These are phyloP conservation scores for Cataglyphis albicans DNA, from an alignment of 2,888 invertebrate species.

Conservation along the genomic window DNA sequence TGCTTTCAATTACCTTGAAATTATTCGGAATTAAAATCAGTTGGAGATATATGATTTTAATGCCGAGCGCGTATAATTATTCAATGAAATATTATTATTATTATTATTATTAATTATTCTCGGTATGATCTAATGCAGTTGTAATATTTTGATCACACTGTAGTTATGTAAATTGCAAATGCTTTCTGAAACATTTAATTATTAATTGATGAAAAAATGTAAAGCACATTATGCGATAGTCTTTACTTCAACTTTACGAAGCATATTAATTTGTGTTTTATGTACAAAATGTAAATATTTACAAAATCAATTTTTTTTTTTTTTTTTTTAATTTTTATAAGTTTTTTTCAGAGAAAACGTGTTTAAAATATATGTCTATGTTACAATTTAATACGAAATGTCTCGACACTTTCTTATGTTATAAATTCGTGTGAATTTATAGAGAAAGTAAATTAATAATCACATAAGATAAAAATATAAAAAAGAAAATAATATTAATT, in stretches of 20 bases:
- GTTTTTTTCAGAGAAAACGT: background rate
- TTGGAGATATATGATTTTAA: background rate
- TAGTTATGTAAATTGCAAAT: background rate
- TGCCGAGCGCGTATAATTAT: background rate
- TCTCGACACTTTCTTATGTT: background rate
- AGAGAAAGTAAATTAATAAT: background rate
- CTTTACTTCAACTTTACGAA: background rate
- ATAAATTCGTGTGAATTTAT: background rate
- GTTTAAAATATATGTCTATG: background rate
- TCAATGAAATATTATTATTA: background rate
- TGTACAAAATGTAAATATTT: background rate
- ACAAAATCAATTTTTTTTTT: background rate
- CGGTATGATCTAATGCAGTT: background rate
- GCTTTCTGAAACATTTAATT: background rate
- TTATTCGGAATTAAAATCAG: background rate
- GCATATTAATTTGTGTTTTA: background rate
- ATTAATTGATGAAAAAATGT: background rate
- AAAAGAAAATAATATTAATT: background rate
- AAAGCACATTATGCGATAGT: background rate
- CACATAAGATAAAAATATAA: background rate
- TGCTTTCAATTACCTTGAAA: background rate
- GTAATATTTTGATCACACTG: background rate
- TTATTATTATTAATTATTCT: background rate
- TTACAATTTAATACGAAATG: slow-evolving; percentile 18
- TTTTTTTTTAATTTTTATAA: background rate